Base-by-base conservation (phyloP, 2,797 vertebrate genomes). In the Sebastes glaucus region DNA sequence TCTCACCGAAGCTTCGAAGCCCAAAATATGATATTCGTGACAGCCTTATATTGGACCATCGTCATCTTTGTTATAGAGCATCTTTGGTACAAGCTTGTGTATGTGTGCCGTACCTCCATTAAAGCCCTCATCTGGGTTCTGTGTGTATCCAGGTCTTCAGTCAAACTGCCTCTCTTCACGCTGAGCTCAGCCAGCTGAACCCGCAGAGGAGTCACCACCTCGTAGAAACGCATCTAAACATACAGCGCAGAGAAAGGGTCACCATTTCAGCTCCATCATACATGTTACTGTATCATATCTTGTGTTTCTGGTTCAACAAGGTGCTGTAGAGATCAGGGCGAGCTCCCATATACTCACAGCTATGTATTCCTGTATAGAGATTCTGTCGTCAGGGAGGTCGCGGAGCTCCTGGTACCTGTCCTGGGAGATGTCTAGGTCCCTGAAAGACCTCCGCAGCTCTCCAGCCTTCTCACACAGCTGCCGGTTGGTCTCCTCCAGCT, bases 311-410 rank as follows among this genome's bases (percentile, higher is more conserved):
- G 10, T 38, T 63, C 6, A 52, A 22, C 7, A 27, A 6, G 38
- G 11, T 49, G 18, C 13, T 10, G 13, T 5, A 23, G 16, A 35
- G 13, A 49, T 20, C 2, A 13, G 10, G 6, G 1, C 70, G 4
- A 7, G 14, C 57, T 1, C 25, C 16, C 2, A 1, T 1, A 42
- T 64, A 86, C 98, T 97, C 85, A 99, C 99, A 80, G 98, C 97
- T 53, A 99, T 96, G 30, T 97, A 98, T 94, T 99, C 98, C 82
- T 97, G 96, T 83, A 99, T 98, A 74, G 97, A 97, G 81, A 99
- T 93, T 32, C 97, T 96, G 67, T 99, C 98, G 52, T 99, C 98
- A 4, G 98, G 93, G 71, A 98, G 92, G 77, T 92, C 85, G 13
- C 96, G 96, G 0, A 99, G 95, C 80, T 97, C 97, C 72, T 89